Evolutionary conservation across 2,888 invertebrate species (phyloP), one percentile per base, ranked within the genome.

Genomic region (Parapristionchus giblindavisi): DNA sequence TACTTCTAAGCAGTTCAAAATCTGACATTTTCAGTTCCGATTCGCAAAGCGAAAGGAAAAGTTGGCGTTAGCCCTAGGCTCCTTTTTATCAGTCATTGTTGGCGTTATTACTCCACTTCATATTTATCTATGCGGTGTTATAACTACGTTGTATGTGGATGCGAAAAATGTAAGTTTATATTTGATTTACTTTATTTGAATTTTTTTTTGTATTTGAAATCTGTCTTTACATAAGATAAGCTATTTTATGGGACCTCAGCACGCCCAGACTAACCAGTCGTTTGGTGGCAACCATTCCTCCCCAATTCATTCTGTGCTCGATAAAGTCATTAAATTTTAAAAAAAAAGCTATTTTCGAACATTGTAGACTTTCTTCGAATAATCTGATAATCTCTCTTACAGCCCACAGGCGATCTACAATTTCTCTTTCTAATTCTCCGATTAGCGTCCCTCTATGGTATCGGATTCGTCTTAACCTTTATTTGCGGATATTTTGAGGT

Each of bases 401-500:
- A 65, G 63, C 63, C 63, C 17, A 43, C 27, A 21, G 63, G 63
- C 24, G 32, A 65, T 65, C 27, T 65, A 8, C 43, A 65, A 24
- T 65, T 65, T 32, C 63, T 65, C 21, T 43, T 43, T 65, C 40
- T 43, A 24, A 65, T 65, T 32, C 43, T 40, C 43, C 40, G 43
- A 36, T n/a, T 65, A 4, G 34, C 63, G 3, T 65, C 63, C 4
- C 43, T 65, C 43, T 65, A 65, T 29, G 63, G 43, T 43, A 43
- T 43, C 27, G 17, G 40, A 14, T 65, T 65, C 43, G 29, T 65
- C 0, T 40, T 65, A 27, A 65, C 63, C 1, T 65, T 65, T 24
- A 6, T 27, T n/a, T 1, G 40, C 17, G 63, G 63, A 40, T 65
- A 43, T 32, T 29, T 43, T 21, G 63, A 65, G 63, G 63, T 65